These are phyloP conservation scores for Pissodes strobi DNA, from an alignment of 1,140 invertebrate genomes.

Conservation along the genomic window DNA sequence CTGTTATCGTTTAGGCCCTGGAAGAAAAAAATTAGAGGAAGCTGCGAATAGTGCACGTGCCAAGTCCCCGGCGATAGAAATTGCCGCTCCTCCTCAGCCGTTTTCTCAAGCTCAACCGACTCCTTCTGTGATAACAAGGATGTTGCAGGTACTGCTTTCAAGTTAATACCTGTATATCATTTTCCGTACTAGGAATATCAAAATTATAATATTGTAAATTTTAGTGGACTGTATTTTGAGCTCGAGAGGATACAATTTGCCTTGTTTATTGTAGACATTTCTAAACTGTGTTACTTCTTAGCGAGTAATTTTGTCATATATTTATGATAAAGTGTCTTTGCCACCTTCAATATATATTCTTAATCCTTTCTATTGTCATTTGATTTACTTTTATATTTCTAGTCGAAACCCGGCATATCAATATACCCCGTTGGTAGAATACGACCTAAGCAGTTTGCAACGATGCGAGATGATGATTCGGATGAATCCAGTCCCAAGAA, in stretches of 20 bases:
- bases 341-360: too few species aligned
- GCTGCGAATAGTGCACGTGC: slow-evolving; percentile 22
- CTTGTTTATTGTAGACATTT: too few species aligned
- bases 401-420: slow-evolving; percentile 32
- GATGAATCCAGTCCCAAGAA: slow-evolving; percentile 18
- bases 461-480: slow-evolving; percentile 42
- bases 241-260: too few species aligned
- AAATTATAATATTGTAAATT: too few species aligned
- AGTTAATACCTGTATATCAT: too few species aligned
- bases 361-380: too few species aligned
- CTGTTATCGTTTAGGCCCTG: slow-evolving; percentile 19
- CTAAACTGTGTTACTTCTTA: too few species aligned
- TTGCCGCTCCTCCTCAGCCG: slow-evolving; percentile 56
- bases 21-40: slow-evolving; percentile 40
- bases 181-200: too few species aligned
- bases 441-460: slow-evolving; percentile 47
- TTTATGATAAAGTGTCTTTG: too few species aligned
- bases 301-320: too few species aligned
- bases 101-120: slow-evolving; percentile 54
- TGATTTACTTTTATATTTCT: slow-evolving; percentile 2
- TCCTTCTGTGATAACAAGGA: slow-evolving; percentile 67
- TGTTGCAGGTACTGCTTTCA: slow-evolving; percentile 63
- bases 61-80: slow-evolving; percentile 42
- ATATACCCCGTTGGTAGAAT: slow-evolving; percentile 43
- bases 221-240: too few species aligned